Conservation (phyloP, 2,888 invertebrate species). For the Heliconius ethilla region DNA sequence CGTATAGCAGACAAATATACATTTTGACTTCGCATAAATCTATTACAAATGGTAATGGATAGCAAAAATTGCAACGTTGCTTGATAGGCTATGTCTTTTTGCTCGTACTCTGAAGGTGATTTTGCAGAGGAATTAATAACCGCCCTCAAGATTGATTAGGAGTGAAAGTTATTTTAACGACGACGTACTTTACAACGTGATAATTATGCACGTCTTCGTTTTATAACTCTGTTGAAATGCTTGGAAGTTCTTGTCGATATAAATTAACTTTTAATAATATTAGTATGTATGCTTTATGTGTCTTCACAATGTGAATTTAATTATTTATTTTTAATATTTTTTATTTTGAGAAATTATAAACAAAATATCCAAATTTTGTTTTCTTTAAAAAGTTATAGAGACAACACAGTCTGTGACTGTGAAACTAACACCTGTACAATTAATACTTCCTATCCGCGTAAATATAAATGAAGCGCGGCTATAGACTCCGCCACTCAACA, state of each 20-base stretch:
- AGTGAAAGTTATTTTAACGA: slow-evolving; percentile 58
- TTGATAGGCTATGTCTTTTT: slow-evolving; percentile 75
- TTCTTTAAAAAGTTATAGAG: no score
- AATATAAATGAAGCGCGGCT: no score
- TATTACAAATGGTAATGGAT: slow-evolving; percentile 49
- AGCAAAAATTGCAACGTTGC: slow-evolving; percentile 76
- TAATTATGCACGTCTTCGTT: slow-evolving; percentile 30
- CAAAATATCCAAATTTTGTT: no score
- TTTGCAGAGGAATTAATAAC: slow-evolving; percentile 58
- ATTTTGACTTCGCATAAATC: background rate
- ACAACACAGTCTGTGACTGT: no score
- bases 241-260: background rate
- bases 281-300: no score
- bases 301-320: no score
- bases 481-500: background rate
- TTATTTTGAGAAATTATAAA: no score
- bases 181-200: slow-evolving; percentile 37
- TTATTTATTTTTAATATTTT: no score
- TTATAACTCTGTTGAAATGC: background rate
- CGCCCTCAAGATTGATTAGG: slow-evolving; percentile 70
- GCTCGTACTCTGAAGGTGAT: slow-evolving; percentile 70
- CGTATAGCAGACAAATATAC: no score
- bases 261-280: no score
- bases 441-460: no score
- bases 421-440: no score